phyloP scores from a whole-genome alignment of 2,888 invertebrate species.

The Sussaba pulchella region DNA sequence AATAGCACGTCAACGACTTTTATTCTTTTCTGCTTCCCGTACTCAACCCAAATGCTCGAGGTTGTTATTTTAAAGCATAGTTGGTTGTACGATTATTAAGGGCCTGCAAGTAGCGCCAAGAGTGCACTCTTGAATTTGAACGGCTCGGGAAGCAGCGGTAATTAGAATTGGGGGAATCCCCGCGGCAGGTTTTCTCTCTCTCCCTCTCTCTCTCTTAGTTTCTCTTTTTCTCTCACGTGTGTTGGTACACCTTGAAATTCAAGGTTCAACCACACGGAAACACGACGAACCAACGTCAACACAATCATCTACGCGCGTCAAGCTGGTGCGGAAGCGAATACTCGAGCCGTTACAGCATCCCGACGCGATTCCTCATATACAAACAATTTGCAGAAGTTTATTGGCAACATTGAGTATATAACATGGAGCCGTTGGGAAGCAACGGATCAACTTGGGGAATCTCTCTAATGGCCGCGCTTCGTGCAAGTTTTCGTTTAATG shows the following conservation, averaged over 20 bases:
- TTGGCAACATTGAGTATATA: slow-evolving; percentile 19
- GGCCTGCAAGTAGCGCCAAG: slow-evolving; percentile 33
- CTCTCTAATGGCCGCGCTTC: slow-evolving; percentile 3
- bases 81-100: slow-evolving; percentile 58
- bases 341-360: not conserved
- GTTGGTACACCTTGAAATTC: not conserved
- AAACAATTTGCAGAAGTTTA: slow-evolving; percentile 3
- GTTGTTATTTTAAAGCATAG: slow-evolving; percentile 62
- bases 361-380: not conserved
- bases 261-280: slow-evolving; percentile 15
- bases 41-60: slow-evolving; percentile 35
- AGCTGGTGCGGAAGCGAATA: not conserved
- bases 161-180: slow-evolving; percentile 46
- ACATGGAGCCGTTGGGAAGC: not conserved
- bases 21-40: slow-evolving; percentile 15
- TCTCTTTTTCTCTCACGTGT: not conserved
- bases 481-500: slow-evolving; percentile 40
- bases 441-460: slow-evolving; percentile 28
- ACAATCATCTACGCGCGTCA: slow-evolving; percentile 8
- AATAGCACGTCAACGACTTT: slow-evolving; percentile 28
- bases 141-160: slow-evolving; percentile 51
- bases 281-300: slow-evolving; percentile 20
- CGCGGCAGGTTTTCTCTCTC: not conserved
- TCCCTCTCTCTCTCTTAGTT: not conserved
- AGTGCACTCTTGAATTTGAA: slow-evolving; percentile 62